Evolutionary conservation across 2,113 vertebrate species (phyloP), one percentile per base, ranked within the genome.

Genomic region (Xyrauchen texanus): DNA sequence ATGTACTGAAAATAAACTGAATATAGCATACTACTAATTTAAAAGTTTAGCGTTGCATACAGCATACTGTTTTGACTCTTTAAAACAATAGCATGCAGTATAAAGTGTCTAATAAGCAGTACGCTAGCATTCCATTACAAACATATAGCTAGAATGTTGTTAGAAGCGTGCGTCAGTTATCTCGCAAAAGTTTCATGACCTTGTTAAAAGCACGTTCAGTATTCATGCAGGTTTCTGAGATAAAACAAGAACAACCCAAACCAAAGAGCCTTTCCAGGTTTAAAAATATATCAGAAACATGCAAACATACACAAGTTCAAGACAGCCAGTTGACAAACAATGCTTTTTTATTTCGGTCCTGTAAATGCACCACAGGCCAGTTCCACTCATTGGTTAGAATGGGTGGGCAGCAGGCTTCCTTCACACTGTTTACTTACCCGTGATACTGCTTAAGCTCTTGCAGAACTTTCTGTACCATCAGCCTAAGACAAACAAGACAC

Each of bases 381-480:
- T 49, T 5, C 9, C 10, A 12, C 65, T 67, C n/a, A n/a, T 70
- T 70, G 55, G 34, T 58, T 13, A 5, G 53, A 12, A n/a, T 5
- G 53, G 21, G 61, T 4, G 61, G 5, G 77, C 34, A 67, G 16
- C 51, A 71, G 68, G 66, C 60, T 68, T 63, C 46, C 74, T 67
- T 73, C 60, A 76, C 66, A 53, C 6, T 66, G 72, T 89, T 90
- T 91, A 94, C 95, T 93, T 84, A 98, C 97, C 97, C 94, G 6
- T 98, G 96, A 83, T 95, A 97, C 84, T 95, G 93, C 82, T 94
- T 95, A 85, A 98, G 93, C 89, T 99, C 97, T 81, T 95, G 95
- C 71, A 98, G 96, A 76, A 98, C 96, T 86, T 96, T 96, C 79
- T 98, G 96, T 87, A 98, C 96, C 85, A 95, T 96, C 87, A 98